These are phyloP conservation scores for Amblyjoppa proteus DNA, from an alignment of 2,888 invertebrate species.

Conservation along the genomic window DNA sequence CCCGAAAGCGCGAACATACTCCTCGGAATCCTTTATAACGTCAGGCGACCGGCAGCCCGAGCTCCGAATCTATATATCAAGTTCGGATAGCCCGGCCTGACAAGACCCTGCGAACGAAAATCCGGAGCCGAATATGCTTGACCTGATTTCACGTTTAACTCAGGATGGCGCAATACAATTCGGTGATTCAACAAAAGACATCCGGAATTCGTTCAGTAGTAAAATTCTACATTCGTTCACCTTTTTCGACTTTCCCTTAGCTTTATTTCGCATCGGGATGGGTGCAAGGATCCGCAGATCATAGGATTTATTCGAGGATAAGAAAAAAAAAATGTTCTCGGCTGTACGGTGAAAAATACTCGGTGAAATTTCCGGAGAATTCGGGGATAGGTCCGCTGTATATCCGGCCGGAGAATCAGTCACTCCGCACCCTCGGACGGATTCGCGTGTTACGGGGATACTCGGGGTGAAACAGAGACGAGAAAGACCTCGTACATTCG, in stretches of 20 bases:
- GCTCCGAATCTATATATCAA: constrained; percentile 40
- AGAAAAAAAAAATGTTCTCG: constrained; percentile 4
- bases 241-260: background rate
- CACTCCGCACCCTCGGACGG: constrained; percentile 41
- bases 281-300: background rate
- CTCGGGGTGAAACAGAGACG: constrained; percentile 28
- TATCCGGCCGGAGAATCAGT: constrained; percentile 43
- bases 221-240: background rate
- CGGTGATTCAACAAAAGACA: constrained; percentile 45
- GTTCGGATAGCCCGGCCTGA: constrained; percentile 16
- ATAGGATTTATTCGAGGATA: background rate
- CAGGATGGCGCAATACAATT: constrained; percentile 11
- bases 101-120: background rate
- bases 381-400: constrained; percentile 33
- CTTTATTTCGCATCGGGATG: background rate
- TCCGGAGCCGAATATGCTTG: constrained; percentile 12
- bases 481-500: constrained; percentile 16
- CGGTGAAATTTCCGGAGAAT: constrained; percentile 28
- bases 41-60: constrained; percentile 5
- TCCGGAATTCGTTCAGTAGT: constrained; percentile 7
- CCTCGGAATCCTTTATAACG: constrained; percentile 47
- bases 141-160: constrained; percentile 48
- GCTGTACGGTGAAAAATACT: constrained; percentile 24
- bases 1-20: constrained; percentile 47
- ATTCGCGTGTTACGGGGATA: constrained; percentile 23